Percentiles rank a stretch among this genome's conserved stretches.
These are phyloP conservation scores for Vulpes lagopus DNA, from an alignment of 2,113 vertebrate genomes.

Conservation along the genomic window DNA sequence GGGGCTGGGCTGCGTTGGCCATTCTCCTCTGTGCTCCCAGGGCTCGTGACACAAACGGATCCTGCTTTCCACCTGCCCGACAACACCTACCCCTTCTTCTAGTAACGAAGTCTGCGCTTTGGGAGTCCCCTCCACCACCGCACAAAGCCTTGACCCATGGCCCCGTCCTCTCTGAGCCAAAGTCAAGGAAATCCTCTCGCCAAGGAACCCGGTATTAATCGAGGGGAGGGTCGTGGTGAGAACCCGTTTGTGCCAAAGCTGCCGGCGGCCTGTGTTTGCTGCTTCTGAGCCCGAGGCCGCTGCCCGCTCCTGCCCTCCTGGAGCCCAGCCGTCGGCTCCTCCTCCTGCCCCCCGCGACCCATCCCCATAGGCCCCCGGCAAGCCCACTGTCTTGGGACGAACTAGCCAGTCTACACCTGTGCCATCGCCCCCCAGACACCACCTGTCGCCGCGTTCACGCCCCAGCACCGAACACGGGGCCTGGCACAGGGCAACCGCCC, in stretches of 20 bases:
- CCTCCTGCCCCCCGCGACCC: background rate
- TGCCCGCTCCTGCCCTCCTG: background rate
- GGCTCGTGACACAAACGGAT: background rate
- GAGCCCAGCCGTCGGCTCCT: background rate
- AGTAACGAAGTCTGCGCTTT: background rate
- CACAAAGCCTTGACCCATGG: background rate
- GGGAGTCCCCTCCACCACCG: background rate
- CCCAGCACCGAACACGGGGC: background rate
- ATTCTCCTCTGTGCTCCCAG: background rate
- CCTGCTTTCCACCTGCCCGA: background rate
- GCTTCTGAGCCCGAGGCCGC: no score
- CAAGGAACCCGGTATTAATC: background rate
- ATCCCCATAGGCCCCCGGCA: background rate
- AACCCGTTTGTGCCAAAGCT: background rate
- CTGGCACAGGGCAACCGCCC: background rate
- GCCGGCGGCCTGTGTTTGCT: accelerated
- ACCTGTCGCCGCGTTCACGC: background rate
- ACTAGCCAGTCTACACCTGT: background rate
- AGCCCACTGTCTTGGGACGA: background rate
- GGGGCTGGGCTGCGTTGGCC: background rate
- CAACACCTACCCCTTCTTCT: background rate
- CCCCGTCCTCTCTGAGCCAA: background rate
- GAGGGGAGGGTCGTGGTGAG: background rate
- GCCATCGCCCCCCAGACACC: accelerated
- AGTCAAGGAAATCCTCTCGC: background rate